These are phyloP conservation scores for Brachionus rubens DNA, from an alignment of 1,140 invertebrate species.

Conservation along the genomic window DNA sequence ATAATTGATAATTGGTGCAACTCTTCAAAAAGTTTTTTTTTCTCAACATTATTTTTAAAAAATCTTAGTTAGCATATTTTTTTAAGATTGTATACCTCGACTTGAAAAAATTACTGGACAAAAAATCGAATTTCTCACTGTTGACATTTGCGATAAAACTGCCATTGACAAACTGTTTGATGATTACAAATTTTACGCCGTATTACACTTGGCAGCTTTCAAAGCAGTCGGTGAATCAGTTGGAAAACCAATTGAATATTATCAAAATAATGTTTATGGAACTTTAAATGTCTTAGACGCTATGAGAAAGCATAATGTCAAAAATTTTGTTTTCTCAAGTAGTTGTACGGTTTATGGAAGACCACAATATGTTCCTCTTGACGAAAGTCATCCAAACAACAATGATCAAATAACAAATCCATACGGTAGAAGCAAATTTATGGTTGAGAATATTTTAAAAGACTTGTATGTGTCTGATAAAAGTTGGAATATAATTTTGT, in stretches of 20 bases:
- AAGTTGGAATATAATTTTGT: constrained; percentile 79
- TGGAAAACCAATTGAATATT: constrained; percentile 83
- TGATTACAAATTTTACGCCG: constrained; percentile 79
- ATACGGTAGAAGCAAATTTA: constrained; percentile 94
- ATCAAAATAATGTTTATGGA: constrained; percentile 88
- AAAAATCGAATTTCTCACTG: neutral
- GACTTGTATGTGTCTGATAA: constrained; percentile 66
- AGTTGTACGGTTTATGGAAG: constrained; percentile 94
- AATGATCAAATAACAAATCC: constrained; percentile 76
- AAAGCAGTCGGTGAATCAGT: constrained; percentile 97
- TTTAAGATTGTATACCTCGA: constrained; percentile 75
- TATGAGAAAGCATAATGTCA: constrained; percentile 73
- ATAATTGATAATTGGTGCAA: constrained; percentile 37
- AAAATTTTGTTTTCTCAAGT: constrained; percentile 83
- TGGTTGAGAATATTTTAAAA: constrained; percentile 93
- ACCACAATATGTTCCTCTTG: constrained; percentile 77
- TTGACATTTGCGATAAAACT: constrained; percentile 54
- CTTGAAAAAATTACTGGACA: neutral
- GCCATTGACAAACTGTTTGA: constrained; percentile 70
- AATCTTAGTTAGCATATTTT: constrained; percentile 74
- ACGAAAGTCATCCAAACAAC: constrained; percentile 70
- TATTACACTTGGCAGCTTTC: constrained; percentile 95
- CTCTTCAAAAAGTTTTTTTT: constrained; percentile 52
- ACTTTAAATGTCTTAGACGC: constrained; percentile 28
- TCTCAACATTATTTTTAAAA: constrained; percentile 55